Evolutionary conservation across 2,113 vertebrate genomes (phyloP).

Genomic region (Salvelinus sp.): DNA sequence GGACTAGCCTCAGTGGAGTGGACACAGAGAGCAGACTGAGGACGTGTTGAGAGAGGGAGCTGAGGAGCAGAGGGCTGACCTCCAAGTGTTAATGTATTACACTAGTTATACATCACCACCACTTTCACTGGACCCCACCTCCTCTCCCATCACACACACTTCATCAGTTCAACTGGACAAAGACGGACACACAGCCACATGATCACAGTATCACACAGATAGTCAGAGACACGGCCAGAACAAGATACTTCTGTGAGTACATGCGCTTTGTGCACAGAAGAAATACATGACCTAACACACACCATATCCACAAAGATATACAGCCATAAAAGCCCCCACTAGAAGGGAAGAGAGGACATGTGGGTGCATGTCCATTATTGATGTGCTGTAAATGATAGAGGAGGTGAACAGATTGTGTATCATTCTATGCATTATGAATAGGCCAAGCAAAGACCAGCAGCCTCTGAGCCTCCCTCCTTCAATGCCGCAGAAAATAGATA

Average conservation of each 20-base stretch:
- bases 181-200: background rate
- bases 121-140: slow-evolving; percentile 24
- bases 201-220: no score
- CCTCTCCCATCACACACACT: no score
- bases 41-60: background rate
- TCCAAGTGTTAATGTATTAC: slow-evolving; percentile 13
- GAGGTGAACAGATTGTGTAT: slow-evolving; percentile 77
- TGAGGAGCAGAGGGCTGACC: background rate
- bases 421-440: slow-evolving; percentile 76
- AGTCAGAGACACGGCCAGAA: no score
- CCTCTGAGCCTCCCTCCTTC: slow-evolving; percentile 37
- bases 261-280: background rate
- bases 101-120: slow-evolving; percentile 15
- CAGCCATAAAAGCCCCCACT: slow-evolving; percentile 31
- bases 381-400: slow-evolving; percentile 79
- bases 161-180: slow-evolving; percentile 16
- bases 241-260: no score
- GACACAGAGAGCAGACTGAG: background rate
- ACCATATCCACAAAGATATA: background rate
- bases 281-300: background rate
- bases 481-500: slow-evolving; percentile 18
- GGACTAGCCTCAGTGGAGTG: background rate
- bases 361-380: slow-evolving; percentile 70
- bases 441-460: slow-evolving; percentile 59
- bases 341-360: slow-evolving; percentile 57